These are phyloP conservation scores for Wiebesia pumilae DNA, from an alignment of 1,140 invertebrate species.

Conservation along the genomic window DNA sequence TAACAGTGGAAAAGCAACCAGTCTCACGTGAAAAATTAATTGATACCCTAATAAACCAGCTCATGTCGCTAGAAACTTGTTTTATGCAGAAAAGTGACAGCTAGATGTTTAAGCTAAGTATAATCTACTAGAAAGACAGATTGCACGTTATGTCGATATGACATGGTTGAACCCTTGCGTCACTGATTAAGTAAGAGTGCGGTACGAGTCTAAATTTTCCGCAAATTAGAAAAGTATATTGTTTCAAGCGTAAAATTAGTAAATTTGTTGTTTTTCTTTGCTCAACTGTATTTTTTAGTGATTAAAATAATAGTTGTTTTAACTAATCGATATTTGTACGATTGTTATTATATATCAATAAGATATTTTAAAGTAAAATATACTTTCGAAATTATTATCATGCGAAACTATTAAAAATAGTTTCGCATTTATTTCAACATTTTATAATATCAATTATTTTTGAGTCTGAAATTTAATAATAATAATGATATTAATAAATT, in stretches of 20 bases:
- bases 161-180: not conserved
- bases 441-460: no score
- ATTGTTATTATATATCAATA: no score
- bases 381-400: no score
- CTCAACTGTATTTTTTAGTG: no score
- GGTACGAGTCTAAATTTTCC: not conserved
- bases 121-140: slow-evolving; percentile 3
- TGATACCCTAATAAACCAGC: slow-evolving; percentile 53
- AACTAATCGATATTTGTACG: no score
- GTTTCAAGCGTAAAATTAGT: not conserved
- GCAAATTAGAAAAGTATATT: slow-evolving; percentile 11
- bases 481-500: no score
- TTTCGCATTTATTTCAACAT: no score
- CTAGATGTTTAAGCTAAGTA: not conserved
- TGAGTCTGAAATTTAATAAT: no score
- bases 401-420: no score
- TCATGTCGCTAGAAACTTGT: slow-evolving; percentile 23
- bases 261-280: no score
- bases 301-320: no score
- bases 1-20: not conserved
- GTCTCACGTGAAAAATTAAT: slow-evolving; percentile 50
- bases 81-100: not conserved
- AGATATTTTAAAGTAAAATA: no score
- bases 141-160: not conserved
- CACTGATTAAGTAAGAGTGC: not conserved